Percentiles rank a stretch among this genome's conserved stretches.
Evolutionary conservation across 2,113 vertebrate species (phyloP).

Genomic region (Anolis carolinensis): DNA sequence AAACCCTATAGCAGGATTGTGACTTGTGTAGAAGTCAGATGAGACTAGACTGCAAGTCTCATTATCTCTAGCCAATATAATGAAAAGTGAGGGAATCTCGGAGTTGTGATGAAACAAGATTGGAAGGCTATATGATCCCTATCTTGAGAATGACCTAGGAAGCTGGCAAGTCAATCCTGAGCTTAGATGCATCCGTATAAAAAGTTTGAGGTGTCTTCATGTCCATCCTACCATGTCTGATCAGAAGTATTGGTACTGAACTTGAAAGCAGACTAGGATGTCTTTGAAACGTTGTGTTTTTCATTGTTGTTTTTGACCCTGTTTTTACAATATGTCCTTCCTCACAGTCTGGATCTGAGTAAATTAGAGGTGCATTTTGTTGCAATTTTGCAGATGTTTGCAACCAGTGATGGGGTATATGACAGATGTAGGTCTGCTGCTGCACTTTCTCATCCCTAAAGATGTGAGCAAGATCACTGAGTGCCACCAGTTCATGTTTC

Average conservation of each 20-base stretch:
- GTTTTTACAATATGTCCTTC: background rate
- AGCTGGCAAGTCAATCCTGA: background rate
- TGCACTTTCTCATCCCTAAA: constrained; percentile 59
- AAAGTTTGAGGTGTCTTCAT: background rate
- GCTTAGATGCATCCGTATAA: background rate
- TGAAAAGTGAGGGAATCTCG: background rate
- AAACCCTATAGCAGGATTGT: too few species aligned
- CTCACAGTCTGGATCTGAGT: background rate
- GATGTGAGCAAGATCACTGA: constrained; percentile 60
- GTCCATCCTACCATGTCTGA: background rate
- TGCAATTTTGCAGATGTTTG: constrained; percentile 33
- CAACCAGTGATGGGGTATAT: background rate
- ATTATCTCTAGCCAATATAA: too few species aligned
- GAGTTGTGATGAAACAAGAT: background rate
- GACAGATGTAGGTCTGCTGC: constrained; percentile 60
- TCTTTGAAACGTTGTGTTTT: background rate
- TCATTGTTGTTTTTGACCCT: background rate
- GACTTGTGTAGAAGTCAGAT: too few species aligned
- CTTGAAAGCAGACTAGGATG: background rate
- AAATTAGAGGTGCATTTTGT: background rate
- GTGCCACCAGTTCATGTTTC: constrained; percentile 54
- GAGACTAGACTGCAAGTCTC: too few species aligned
- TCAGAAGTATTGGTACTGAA: background rate
- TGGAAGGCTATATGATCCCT: background rate
- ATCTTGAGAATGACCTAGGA: background rate